phyloP scores from a whole-genome alignment of 1,140 invertebrate genomes.

The Tyrophagus putrescentiae region DNA sequence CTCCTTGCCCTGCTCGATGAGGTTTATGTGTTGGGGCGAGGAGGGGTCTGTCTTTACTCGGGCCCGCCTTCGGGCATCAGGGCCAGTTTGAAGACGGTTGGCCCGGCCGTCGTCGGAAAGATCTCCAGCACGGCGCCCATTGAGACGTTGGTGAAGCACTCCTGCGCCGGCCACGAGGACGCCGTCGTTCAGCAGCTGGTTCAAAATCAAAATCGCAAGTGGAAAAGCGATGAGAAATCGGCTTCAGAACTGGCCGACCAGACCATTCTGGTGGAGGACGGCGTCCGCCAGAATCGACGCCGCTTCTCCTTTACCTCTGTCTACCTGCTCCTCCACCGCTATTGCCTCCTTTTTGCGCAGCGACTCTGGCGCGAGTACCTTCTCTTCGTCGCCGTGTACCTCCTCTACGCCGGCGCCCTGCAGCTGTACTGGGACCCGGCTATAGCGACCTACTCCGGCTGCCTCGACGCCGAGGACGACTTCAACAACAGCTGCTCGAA shows the following conservation, averaged over 20 bases:
- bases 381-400: not conserved
- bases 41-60: slow-evolving; percentile 13
- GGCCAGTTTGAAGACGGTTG: not conserved
- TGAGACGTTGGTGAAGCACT: slow-evolving; percentile 5
- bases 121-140: not conserved
- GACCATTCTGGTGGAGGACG: not conserved
- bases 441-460: not conserved
- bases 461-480: not conserved
- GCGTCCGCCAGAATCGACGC: not conserved
- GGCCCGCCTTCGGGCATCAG: slow-evolving; percentile 1
- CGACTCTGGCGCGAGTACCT: not conserved
- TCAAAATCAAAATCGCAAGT: not conserved
- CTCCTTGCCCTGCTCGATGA: slow-evolving; percentile 15
- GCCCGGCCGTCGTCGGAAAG: not conserved
- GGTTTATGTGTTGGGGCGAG: slow-evolving; percentile 13
- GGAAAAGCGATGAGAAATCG: not conserved
- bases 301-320: slow-evolving; percentile 2
- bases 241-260: not conserved
- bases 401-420: not conserved
- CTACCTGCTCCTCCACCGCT: not conserved
- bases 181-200: not conserved
- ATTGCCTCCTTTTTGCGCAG: not conserved
- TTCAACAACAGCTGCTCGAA: not conserved
- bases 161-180: not conserved
- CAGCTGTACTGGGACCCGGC: not conserved